Evolutionary conservation across 2,113 vertebrate species (phyloP).

Genomic region (Brachypodius melanocephalos): DNA sequence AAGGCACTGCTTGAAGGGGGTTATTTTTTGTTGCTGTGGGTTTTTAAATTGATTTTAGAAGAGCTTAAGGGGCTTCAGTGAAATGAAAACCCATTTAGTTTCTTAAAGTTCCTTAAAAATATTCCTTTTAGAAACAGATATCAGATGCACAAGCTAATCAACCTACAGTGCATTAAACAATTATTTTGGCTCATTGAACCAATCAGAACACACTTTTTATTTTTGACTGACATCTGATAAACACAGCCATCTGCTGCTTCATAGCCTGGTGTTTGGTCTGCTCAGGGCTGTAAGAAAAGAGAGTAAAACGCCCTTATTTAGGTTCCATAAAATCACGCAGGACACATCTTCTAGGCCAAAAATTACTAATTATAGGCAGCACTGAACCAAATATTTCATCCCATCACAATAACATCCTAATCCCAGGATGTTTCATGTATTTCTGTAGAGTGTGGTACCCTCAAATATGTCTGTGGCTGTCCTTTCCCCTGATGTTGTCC

Average conservation of each 20-base stretch:
- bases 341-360: conserved; percentile 51
- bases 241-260: conserved; percentile 69
- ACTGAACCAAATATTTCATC: conserved; percentile 47
- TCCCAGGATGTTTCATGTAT: conserved; percentile 27
- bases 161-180: conserved; percentile 71
- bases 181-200: conserved; percentile 71
- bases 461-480: not conserved
- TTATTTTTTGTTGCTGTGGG: not conserved
- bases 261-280: conserved; percentile 47
- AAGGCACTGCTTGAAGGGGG: not conserved
- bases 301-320: conserved; percentile 49
- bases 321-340: conserved; percentile 13
- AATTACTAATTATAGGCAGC: conserved; percentile 52
- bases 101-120: conserved; percentile 33
- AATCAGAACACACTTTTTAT: conserved; percentile 64
- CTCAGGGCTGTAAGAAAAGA: conserved; percentile 20
- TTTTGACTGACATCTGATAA: conserved; percentile 69
- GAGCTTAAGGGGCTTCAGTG: not conserved
- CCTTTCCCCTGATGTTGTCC: not conserved
- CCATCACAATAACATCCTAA: not conserved
- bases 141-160: conserved; percentile 63
- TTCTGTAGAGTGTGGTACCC: not conserved
- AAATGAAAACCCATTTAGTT: not conserved
- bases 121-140: conserved; percentile 44
- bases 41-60: not conserved